A percentile compares a stretch with the other conserved stretches of the same genome.
These are phyloP conservation scores for Brachionichthys hirsutus DNA, from an alignment of 2,113 vertebrate genomes.

Conservation along the genomic window DNA sequence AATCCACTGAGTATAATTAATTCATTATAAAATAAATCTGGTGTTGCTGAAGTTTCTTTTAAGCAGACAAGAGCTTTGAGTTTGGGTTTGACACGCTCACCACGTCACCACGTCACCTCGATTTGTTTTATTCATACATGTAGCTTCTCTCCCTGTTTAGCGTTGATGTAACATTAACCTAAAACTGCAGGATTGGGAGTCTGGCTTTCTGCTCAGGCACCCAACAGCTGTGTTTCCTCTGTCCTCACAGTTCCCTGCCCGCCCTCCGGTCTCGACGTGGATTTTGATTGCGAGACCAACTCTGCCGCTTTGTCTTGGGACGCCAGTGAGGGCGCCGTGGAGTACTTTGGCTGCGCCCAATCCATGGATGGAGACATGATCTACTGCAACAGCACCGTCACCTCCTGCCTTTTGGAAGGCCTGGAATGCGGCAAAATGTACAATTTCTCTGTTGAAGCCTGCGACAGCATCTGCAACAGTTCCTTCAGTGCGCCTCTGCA, in stretches of 20 bases:
- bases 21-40: too few species aligned
- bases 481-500: conserved; percentile 50
- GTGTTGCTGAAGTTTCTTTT: too few species aligned
- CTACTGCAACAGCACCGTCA: conserved; percentile 46
- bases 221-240: background rate
- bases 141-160: too few species aligned
- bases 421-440: conserved; percentile 73
- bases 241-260: conserved; percentile 72
- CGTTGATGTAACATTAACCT: background rate
- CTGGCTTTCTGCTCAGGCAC: background rate
- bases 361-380: conserved; percentile 25
- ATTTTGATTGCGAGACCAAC: conserved; percentile 59
- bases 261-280: conserved; percentile 58
- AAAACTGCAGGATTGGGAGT: background rate
- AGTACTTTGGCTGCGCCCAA: conserved; percentile 60
- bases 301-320: conserved; percentile 71
- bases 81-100: too few species aligned
- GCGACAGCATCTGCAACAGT: conserved; percentile 73
- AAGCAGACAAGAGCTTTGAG: too few species aligned
- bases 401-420: conserved; percentile 62
- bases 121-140: too few species aligned
- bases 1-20: background rate
- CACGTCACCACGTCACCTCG: too few species aligned
- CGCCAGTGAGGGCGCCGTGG: conserved; percentile 42
- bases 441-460: conserved; percentile 72